Percentiles rank a stretch among this genome's conserved stretches.
Evolutionary conservation across 1,140 invertebrate genomes (phyloP).

Genomic region (Aleiodes sp.): DNA sequence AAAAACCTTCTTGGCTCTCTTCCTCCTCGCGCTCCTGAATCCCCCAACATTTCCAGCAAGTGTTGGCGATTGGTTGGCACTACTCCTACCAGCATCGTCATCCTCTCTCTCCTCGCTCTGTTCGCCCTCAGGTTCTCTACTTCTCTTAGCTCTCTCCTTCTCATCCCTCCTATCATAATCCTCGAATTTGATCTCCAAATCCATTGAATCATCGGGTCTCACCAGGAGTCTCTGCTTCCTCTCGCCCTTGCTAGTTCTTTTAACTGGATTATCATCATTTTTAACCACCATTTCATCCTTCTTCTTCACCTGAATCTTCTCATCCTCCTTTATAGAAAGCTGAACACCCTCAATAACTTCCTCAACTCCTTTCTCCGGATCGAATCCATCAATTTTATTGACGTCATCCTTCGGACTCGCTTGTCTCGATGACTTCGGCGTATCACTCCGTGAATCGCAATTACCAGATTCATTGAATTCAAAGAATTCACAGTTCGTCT

Average conservation of each 20-base stretch:
- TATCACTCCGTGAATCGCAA: slow-evolving; percentile 21
- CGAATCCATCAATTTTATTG: background rate
- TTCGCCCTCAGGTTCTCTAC: background rate
- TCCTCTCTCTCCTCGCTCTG: slow-evolving; percentile 59
- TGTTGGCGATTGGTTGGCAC: slow-evolving; percentile 60
- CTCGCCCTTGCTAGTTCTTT: slow-evolving; percentile 51
- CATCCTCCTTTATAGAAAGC: background rate
- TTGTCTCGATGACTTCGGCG: slow-evolving; percentile 44
- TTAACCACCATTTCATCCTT: no score
- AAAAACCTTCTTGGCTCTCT: slow-evolving; percentile 78
- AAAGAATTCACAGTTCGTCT: slow-evolving; percentile 35
- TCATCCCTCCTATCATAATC: slow-evolving; percentile 48
- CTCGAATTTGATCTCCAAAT: slow-evolving; percentile 60
- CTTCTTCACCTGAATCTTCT: slow-evolving; percentile 9
- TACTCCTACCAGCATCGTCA: slow-evolving; percentile 55
- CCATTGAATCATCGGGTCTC: slow-evolving; percentile 57
- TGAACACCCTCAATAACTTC: no score
- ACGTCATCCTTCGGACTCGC: slow-evolving; percentile 36
- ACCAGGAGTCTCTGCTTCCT: slow-evolving; percentile 60
- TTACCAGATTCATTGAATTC: slow-evolving; percentile 46
- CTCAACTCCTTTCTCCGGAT: background rate
- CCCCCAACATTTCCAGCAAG: slow-evolving; percentile 45
- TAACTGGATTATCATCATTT: no score
- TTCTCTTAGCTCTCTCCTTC: slow-evolving; percentile 46
- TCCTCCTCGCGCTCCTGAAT: slow-evolving; percentile 61